phyloP scores from a whole-genome alignment of 2,113 vertebrate species.

The Phaetusa simplex region DNA sequence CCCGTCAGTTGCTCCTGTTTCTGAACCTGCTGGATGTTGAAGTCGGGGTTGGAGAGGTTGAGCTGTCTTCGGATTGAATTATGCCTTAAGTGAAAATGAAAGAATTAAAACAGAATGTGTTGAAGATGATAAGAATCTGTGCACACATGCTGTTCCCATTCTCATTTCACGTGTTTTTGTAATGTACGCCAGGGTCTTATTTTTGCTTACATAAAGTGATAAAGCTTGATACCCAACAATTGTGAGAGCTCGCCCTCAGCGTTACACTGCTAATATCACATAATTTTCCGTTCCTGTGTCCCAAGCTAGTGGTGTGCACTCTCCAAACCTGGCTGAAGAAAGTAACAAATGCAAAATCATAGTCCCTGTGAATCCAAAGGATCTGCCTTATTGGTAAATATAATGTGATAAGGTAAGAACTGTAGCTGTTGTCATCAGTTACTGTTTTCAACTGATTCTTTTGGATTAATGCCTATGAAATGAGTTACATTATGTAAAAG shows the following conservation, averaged over 20 bases:
- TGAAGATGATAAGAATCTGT: neutral
- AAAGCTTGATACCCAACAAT: neutral
- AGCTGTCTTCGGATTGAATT: constrained; percentile 92
- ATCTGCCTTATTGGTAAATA: neutral
- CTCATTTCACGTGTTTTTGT: neutral
- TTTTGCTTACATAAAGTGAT: neutral
- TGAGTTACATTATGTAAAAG: neutral
- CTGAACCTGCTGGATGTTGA: constrained; percentile 95
- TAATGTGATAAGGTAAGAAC: neutral
- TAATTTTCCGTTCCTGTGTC: neutral
- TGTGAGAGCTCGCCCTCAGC: neutral
- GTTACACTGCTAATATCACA: neutral
- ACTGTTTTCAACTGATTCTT: neutral
- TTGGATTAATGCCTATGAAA: neutral
- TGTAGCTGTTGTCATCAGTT: neutral
- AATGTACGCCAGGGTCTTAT: fast-evolving
- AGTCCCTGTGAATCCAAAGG: neutral
- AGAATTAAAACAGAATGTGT: neutral
- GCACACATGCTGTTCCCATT: neutral
- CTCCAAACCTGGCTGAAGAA: neutral
- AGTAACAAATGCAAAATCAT: neutral
- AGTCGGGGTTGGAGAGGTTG: constrained; percentile 97
- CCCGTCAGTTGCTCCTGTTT: constrained; percentile 94
- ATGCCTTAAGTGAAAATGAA: constrained; percentile 79
- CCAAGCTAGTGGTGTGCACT: neutral